phyloP scores from a whole-genome alignment of 1,140 invertebrate genomes.

The Oscheius sp. region DNA sequence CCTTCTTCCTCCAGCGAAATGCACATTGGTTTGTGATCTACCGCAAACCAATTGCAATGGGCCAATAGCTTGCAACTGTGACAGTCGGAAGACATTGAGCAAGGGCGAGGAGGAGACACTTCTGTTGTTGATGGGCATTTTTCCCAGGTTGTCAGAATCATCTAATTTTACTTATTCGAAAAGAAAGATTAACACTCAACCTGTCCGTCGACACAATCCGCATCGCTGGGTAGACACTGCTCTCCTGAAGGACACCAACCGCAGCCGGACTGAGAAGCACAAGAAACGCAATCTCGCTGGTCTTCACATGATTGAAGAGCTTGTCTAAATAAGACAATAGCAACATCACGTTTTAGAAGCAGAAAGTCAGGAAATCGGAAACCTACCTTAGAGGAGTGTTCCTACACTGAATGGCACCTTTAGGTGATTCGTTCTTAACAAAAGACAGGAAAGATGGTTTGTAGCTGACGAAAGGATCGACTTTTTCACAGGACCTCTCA shows the following conservation, averaged over 20 bases:
- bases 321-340: background rate
- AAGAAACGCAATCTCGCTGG: constrained; percentile 35
- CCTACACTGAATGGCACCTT: constrained; percentile 36
- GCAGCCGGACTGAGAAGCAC: constrained; percentile 37
- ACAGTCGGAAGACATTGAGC: constrained; percentile 50
- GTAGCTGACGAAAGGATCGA: constrained; percentile 46
- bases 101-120: constrained; percentile 33
- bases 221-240: constrained; percentile 35
- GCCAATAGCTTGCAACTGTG: constrained; percentile 45
- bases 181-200: too few relatives aligned
- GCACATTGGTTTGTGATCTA: constrained; percentile 51
- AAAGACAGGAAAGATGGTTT: constrained; percentile 46
- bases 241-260: constrained; percentile 41
- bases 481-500: constrained; percentile 42
- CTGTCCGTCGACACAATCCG: constrained; percentile 38
- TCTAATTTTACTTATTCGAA: too few relatives aligned
- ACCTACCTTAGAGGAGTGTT: constrained; percentile 21
- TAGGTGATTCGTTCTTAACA: constrained; percentile 46
- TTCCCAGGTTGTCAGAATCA: constrained; percentile 28
- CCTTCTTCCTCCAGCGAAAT: constrained; percentile 55
- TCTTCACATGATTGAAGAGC: constrained; percentile 34
- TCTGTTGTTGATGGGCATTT: constrained; percentile 10
- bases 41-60: constrained; percentile 55
- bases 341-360: background rate
- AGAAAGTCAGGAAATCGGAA: background rate